These are phyloP conservation scores for Drosophila nigrodunni DNA, from an alignment of 1,140 invertebrate genomes.

Conservation along the genomic window DNA sequence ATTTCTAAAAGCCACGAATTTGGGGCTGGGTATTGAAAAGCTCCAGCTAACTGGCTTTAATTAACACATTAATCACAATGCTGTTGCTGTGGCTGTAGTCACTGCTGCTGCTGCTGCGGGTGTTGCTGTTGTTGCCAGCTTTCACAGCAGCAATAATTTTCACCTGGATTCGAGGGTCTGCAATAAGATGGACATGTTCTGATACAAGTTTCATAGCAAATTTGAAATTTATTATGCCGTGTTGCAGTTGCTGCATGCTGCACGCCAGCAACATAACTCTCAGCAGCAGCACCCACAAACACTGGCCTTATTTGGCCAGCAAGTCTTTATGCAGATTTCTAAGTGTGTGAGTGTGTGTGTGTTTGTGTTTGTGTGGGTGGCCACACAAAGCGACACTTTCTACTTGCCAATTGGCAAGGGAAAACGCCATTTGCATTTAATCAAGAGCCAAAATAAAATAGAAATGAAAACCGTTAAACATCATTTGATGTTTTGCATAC, in stretches of 20 bases:
- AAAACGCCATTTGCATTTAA: slow-evolving; percentile 51
- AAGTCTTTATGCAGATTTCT: slow-evolving; percentile 68
- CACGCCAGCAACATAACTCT: slow-evolving; percentile 62
- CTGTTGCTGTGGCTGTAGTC: slow-evolving; percentile 23
- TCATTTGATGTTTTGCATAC: slow-evolving; percentile 20
- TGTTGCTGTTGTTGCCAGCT: slow-evolving; percentile 48
- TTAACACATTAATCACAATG: slow-evolving; percentile 76
- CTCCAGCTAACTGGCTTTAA: slow-evolving; percentile 62
- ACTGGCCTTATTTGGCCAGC: slow-evolving; percentile 64
- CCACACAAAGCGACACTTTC: slow-evolving; percentile 63
- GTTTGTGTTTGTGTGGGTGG: slow-evolving; percentile 57
- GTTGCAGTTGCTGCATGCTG: slow-evolving; percentile 39
- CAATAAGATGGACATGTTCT: slow-evolving; percentile 78
- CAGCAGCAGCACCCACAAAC: slow-evolving; percentile 64
- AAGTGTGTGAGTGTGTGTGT: not conserved
- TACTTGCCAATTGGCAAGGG: slow-evolving; percentile 44
- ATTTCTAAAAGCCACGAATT: slow-evolving; percentile 60
- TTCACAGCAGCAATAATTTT: slow-evolving; percentile 48
- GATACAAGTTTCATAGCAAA: slow-evolving; percentile 81
- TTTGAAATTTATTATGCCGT: slow-evolving; percentile 78
- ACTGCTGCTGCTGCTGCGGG: slow-evolving; percentile 29
- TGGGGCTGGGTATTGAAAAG: slow-evolving; percentile 63
- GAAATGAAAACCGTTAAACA: slow-evolving; percentile 19
- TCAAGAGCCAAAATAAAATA: slow-evolving; percentile 28
- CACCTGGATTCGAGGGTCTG: slow-evolving; percentile 54